phyloP scores from a whole-genome alignment of 2,888 invertebrate genomes.

The Ctena decussata region DNA sequence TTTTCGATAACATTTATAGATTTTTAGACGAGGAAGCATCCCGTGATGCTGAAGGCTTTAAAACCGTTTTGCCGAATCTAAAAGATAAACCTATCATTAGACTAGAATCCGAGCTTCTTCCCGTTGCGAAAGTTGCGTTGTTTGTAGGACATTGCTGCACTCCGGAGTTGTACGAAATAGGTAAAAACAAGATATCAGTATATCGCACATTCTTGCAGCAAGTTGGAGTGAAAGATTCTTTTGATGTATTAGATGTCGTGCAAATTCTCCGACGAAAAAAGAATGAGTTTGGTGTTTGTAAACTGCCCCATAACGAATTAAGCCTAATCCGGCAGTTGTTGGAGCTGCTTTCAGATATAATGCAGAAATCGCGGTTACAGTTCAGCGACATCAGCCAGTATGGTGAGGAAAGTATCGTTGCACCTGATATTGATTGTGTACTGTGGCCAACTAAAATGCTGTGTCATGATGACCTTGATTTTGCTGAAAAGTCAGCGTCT shows the following conservation, averaged over 20 bases:
- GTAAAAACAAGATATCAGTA: not conserved
- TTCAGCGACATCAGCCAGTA: too few relatives aligned
- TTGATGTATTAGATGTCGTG: not conserved
- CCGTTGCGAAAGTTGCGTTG: not conserved
- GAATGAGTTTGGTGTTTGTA: not conserved
- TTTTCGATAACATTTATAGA: not conserved
- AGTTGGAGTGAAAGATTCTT: not conserved
- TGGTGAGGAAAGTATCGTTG: not conserved
- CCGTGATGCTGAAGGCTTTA: not conserved
- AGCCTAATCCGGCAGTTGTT: not conserved
- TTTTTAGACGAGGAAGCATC: not conserved
- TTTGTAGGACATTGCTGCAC: not conserved
- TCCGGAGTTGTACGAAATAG: not conserved
- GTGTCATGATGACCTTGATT: slow-evolving; percentile 76
- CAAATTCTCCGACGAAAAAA: not conserved
- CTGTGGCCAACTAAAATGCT: slow-evolving; percentile 64
- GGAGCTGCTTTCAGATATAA: not conserved
- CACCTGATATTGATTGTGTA: slow-evolving; percentile 73
- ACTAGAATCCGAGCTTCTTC: not conserved
- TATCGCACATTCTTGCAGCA: not conserved
- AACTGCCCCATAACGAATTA: not conserved
- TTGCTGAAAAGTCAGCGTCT: slow-evolving; percentile 68
- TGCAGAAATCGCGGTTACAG: too few relatives aligned
- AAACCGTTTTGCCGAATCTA: not conserved
- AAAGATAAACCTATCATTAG: not conserved